These are phyloP conservation scores for Isotomurus palustris DNA, from an alignment of 2,888 invertebrate species.

Conservation along the genomic window DNA sequence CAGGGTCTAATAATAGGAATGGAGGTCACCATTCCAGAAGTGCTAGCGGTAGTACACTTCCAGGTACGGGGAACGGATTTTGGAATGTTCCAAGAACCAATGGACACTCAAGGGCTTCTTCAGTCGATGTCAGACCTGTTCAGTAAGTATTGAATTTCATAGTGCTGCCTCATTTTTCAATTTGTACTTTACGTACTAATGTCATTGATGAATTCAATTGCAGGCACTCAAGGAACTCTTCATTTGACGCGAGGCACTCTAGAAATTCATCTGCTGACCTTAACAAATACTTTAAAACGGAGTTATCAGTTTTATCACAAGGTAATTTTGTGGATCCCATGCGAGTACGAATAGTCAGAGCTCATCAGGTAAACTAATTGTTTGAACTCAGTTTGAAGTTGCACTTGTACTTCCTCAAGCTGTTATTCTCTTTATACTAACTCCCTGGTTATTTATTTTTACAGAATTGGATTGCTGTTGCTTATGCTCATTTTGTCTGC, in stretches of 20 bases:
- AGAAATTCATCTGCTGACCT: conserved; percentile 70
- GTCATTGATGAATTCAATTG: too few relatives aligned
- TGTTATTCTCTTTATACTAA: not conserved
- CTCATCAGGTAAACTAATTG: conserved; percentile 66
- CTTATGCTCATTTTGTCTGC: conserved; percentile 91
- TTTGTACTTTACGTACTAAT: not conserved
- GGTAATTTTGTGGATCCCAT: conserved; percentile 71
- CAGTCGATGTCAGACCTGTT: conserved; percentile 27
- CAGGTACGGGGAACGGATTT: conserved; percentile 11
- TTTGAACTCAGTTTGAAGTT: too few relatives aligned
- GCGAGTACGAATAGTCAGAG: conserved; percentile 86
- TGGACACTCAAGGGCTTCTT: conserved; percentile 38
- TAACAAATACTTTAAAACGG: conserved; percentile 66
- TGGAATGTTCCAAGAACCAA: conserved; percentile 30
- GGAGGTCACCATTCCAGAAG: conserved; percentile 27
- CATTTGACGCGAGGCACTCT: conserved; percentile 69
- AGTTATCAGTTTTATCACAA: conserved; percentile 61
- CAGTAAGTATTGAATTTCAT: conserved; percentile 16
- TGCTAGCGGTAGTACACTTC: conserved; percentile 19
- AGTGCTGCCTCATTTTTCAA: not conserved
- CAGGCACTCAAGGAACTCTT: conserved; percentile 73
- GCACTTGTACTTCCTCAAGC: too few relatives aligned
- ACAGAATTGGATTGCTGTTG: conserved; percentile 93
- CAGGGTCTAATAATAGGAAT: not conserved
- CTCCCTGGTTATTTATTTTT: not conserved